Base-by-base conservation (phyloP, 2,888 invertebrate genomes). In the Erannis defoliaria region DNA sequence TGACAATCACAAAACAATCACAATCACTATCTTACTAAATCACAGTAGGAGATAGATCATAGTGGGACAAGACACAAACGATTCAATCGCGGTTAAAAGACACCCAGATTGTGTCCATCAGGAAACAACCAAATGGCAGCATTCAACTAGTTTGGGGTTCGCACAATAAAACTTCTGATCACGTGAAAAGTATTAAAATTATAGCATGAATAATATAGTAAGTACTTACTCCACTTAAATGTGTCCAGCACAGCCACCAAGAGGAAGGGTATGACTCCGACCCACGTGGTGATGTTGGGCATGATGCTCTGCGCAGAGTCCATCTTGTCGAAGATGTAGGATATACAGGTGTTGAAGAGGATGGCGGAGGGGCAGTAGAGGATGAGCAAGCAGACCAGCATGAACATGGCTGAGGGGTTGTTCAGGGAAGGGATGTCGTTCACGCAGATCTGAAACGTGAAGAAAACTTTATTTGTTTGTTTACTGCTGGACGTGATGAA, bases 221-320 rank as follows among this genome's bases (percentile, higher is more conserved):
- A 6, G 9, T 4, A 85, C 94, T 94, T 84, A 95, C 96, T 95
- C 81, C 95, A 94, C 74, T 95, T 94, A 68, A 96, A 89, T 89
- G 96, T 95, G 76, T 97, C 97, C 48, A 97, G 81, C 23, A 95
- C 91, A 50, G 95, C 95, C 1, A 97, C 96, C 33, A 96, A 79
- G 16, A 96, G 87, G 78, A 96, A 97, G 0, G 97, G 97, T 67
- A 97, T 93, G 49, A 96, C 94, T 0, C 97, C 97, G 37, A 96
- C 88, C 87, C 96, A 95, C 0, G 96, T 96, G 12, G 95, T 95
- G 23, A 96, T 95, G 76, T 96, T 96, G 0, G 96, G 96, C 84
- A 97, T 93, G 68, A 97, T 95, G 62, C 96, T 95, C 78, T 96
- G 96, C 0, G 97, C 97, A 4, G 97, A 96, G 80, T 97, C 97